Evolutionary conservation across 2,888 invertebrate genomes (phyloP).

Genomic region (Smittia sp.): DNA sequence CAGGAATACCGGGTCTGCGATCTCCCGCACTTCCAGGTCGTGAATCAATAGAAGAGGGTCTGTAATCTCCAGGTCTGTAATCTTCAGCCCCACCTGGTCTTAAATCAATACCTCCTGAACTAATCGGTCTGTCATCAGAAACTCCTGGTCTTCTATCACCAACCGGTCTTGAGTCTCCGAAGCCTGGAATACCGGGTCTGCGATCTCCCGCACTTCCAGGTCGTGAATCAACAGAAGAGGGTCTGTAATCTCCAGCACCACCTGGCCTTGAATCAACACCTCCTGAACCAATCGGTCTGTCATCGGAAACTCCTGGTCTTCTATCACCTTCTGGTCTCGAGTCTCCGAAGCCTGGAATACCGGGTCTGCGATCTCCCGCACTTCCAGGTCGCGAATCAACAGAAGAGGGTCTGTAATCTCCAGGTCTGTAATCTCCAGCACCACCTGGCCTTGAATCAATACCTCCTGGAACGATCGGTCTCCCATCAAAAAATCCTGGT

Average conservation of each 20-base stretch:
- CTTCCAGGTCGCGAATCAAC: not conserved
- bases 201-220: not conserved
- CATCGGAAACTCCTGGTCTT: conserved; percentile 2
- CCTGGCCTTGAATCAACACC: not conserved
- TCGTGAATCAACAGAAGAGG: not conserved
- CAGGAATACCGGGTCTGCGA: not conserved
- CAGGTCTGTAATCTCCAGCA: not conserved
- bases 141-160: not conserved
- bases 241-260: conserved; percentile 17
- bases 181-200: not conserved
- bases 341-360: not conserved
- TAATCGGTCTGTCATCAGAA: not conserved
- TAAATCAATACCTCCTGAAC: not conserved
- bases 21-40: conserved; percentile 4
- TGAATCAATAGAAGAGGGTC: not conserved
- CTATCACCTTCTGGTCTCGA: not conserved
- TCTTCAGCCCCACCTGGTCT: not conserved
- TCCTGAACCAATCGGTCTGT: not conserved
- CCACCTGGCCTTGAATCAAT: not conserved
- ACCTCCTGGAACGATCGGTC: not conserved
- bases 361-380: not conserved
- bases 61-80: not conserved
- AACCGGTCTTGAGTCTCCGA: not conserved
- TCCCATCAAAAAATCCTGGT: not conserved
- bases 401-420: too few species aligned